Percentiles rank a stretch among this genome's conserved stretches.
These are phyloP conservation scores for Decapterus maruadsi DNA, from an alignment of 2,797 vertebrate species.

Conservation along the genomic window DNA sequence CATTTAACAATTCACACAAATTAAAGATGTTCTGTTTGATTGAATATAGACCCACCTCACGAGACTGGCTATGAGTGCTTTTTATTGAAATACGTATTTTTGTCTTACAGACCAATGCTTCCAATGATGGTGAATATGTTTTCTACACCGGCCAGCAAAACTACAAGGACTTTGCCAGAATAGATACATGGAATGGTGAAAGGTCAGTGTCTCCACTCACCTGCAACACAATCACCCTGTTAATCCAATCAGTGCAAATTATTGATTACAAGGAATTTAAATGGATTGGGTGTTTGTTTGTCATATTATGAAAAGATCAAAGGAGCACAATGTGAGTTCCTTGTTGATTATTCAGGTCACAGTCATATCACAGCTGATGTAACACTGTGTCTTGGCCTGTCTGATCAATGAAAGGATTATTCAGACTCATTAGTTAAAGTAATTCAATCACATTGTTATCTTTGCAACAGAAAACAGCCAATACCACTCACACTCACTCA, in stretches of 20 bases:
- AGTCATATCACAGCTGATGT: neutral
- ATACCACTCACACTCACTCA: neutral
- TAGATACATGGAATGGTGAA: constrained; percentile 91
- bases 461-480: neutral
- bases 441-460: neutral
- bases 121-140: constrained; percentile 92
- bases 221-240: neutral
- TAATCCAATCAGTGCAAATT: constrained; percentile 1
- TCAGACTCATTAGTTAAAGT: neutral
- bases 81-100: neutral
- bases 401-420: neutral
- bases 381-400: neutral
- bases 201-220: constrained; percentile 80
- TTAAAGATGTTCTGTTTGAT: neutral
- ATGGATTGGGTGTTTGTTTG: neutral
- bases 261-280: neutral
- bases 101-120: constrained; percentile 89
- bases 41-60: neutral
- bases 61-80: neutral
- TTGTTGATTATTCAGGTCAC: neutral
- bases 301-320: neutral
- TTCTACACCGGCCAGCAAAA: constrained; percentile 89
- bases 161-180: constrained; percentile 92
- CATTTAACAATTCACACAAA: neutral
- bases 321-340: neutral